Conservation (phyloP, 2,797 vertebrate genomes). For the Manis pentadactyla region DNA sequence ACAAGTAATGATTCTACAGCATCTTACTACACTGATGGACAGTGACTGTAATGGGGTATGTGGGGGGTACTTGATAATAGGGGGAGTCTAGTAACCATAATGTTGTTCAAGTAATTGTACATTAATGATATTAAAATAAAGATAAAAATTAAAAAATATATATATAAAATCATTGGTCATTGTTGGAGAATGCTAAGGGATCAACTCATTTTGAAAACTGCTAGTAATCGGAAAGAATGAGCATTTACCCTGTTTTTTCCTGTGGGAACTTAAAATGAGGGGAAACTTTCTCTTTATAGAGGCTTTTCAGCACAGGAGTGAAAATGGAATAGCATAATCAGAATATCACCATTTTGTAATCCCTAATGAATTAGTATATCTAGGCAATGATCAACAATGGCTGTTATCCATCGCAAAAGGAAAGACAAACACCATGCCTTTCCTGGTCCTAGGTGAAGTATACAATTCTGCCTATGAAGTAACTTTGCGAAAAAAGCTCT, state of each 20-base stretch:
- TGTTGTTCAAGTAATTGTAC: no score
- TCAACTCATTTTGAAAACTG: neutral
- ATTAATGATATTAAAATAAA: no score
- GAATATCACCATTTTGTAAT: neutral
- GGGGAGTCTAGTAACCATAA: no score
- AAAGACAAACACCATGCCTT: neutral
- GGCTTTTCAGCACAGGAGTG: neutral
- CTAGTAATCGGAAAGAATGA: neutral
- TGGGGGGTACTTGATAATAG: no score
- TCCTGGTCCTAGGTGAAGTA: neutral
- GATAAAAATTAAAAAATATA: no score
- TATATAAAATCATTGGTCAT: neutral
- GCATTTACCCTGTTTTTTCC: neutral
- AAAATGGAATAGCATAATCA: constrained; percentile 1
- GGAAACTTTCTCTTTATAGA: neutral
- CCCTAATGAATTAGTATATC: neutral
- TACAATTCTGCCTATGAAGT: neutral
- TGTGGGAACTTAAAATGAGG: neutral
- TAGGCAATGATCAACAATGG: neutral
- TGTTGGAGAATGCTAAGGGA: neutral
- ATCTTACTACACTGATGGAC: no score
- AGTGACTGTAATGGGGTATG: no score
- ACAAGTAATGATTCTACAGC: no score
- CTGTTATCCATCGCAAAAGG: neutral
- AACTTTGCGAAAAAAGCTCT: neutral